Evolutionary conservation across 1,140 invertebrate genomes (phyloP), one percentile per base, ranked within the genome.

Genomic region (Neocloeon triangulifer): DNA sequence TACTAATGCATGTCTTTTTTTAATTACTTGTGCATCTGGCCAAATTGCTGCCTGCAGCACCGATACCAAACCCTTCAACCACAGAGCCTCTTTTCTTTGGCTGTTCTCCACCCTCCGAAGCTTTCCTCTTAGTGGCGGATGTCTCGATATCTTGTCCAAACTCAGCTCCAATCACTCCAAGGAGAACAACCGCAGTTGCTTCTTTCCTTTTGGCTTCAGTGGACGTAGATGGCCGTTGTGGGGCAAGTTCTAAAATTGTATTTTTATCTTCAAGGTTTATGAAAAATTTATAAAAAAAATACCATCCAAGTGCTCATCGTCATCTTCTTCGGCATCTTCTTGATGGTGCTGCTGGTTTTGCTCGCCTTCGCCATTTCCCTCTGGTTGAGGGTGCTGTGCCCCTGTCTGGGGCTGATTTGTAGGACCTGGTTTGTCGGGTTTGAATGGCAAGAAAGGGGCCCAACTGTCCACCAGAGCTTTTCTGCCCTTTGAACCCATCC

Each of bases 101-200:
- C 33, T 53, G 61, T 34, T 71, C 71, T 28, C 43, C 42, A n/a
- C 39, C 43, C 14, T 29, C 27, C 15, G 34, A 25, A 15, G 36
- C 39, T 33, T 42, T 56, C 45, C 43, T 12, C 39, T 43, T 37
- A 44, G 42, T 38, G 2, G 21, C 37, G 13, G 32, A 30, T 14
- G 35, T 36, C 10, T 40, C 39, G 1, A 81, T 75, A 44, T 82
- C 88, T 47, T 92, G 84, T 0, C 92, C 91, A 56, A 97, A 98
- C 54, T 97, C 91, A 0, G 91, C 84, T 0, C 94, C 94, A 33
- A 99, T 91, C 0, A 98, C 91, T 1, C 91, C 92, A 14, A 98
- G 51, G 22, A 99, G 55, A 1, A 99, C 86, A 1, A 99, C 86
- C 1, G 94, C 86, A 0, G 91, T 97, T 0, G 88, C 88, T 55